A percentile compares a stretch with the other conserved stretches of the same genome.
phyloP scores from a whole-genome alignment of 2,113 vertebrate genomes.

The Scytalopus superciliaris region DNA sequence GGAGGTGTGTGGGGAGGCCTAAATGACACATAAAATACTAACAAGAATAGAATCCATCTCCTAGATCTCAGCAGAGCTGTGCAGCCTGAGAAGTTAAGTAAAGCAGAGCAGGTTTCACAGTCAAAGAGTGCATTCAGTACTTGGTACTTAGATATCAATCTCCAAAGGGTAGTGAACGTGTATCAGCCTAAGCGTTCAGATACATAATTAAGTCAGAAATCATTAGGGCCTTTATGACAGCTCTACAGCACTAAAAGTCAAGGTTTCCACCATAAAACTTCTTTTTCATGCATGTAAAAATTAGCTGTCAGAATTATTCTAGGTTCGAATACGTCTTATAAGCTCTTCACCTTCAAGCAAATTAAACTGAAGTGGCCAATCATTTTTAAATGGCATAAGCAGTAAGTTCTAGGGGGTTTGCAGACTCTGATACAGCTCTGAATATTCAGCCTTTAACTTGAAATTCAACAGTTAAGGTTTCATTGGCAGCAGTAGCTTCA shows the following conservation, averaged over 20 bases:
- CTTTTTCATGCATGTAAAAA: neutral
- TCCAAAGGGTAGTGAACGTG: neutral
- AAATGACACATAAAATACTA: neutral
- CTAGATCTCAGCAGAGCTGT: neutral
- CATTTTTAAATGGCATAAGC: conserved; percentile 22
- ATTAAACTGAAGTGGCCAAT: conserved; percentile 44
- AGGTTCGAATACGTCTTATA: neutral
- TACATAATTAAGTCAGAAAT: conserved; percentile 1
- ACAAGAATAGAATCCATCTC: neutral
- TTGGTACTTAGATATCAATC: neutral
- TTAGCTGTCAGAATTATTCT: conserved; percentile 29
- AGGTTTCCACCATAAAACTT: neutral
- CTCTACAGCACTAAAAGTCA: neutral
- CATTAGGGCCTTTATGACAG: neutral
- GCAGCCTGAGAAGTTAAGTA: neutral
- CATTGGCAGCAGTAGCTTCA: neutral
- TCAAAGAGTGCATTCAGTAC: neutral
- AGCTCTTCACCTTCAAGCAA: conserved; percentile 27
- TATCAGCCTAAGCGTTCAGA: neutral
- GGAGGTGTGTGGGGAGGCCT: neutral
- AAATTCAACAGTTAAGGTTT: neutral
- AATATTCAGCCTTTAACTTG: neutral
- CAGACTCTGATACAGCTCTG: neutral
- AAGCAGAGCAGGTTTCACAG: neutral
- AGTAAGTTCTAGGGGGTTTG: neutral